Evolutionary conservation across 2,797 vertebrate genomes (phyloP), one percentile per base, ranked within the genome.

Genomic region (Cetoscarus ocellatus): DNA sequence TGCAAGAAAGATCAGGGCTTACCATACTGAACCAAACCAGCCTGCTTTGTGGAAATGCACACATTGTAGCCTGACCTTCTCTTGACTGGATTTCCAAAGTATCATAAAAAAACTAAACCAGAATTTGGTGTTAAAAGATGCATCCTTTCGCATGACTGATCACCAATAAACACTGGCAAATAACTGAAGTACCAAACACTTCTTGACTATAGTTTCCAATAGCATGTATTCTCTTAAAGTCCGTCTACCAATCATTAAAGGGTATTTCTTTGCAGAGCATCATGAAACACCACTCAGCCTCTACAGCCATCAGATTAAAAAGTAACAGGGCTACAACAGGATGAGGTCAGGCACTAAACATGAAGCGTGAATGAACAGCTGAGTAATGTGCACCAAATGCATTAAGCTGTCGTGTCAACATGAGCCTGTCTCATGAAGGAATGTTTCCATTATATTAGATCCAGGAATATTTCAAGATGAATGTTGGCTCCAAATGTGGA

Each of bases 401-500:
- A 34, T 15, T 40, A 45, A 8, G 18, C 19, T 1, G 18, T 53
- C 34, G 34, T 49, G 19, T 61, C 61, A 45, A 55, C 36, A 62
- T 66, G 19, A 67, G 42, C n/a, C 19, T 43, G n/a, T 35, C 17
- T 42, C 6, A 50, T 4, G 40, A 6, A 56, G 63, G 63, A 67
- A 64, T 77, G 54, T 74, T 71, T 67, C 51, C 49, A 55, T 40
- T 9, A 49, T 8, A 49, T 58, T 44, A 0, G 67, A 51, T 47
- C 19, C 19, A 65, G 5, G 5, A 34, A 9, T 0, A 55, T 49
- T 56, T 61, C 1, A 12, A 9, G 47, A n/a, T 34, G 10, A 44
- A 47, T 57, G n/a, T 59, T 49, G 36, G 47, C 8, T 58, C 9
- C 15, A 49, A 52, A 36, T 42, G 40, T 43, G 49, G n/a, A 11